Evolutionary conservation across 1,140 invertebrate genomes (phyloP).

Genomic region (Samia ricini): DNA sequence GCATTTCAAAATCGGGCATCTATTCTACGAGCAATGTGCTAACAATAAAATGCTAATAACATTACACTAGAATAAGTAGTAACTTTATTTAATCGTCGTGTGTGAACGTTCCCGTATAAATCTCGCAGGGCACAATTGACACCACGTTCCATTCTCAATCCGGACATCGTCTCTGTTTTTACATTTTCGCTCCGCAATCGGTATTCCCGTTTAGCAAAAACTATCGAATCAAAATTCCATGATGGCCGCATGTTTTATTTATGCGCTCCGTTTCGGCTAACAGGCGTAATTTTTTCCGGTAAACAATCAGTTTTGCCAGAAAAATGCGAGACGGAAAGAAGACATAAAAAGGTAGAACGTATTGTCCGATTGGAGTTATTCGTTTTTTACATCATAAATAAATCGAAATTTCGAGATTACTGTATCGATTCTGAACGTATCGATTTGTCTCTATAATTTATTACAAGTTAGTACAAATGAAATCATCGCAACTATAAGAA

Average conservation of each 20-base stretch:
- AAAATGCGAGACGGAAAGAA: slow-evolving; percentile 72
- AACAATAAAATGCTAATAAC: no score
- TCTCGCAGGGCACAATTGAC: slow-evolving; percentile 37
- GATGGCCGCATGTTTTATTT: slow-evolving; percentile 71
- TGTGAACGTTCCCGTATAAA: slow-evolving; percentile 7
- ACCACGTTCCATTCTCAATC: slow-evolving; percentile 68
- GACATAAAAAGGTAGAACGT: slow-evolving; percentile 61
- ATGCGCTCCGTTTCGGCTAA: slow-evolving; percentile 66
- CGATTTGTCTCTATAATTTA: background rate
- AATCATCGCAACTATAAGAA: no score
- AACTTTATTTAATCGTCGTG: background rate
- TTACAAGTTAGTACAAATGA: no score
- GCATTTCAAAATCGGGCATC: no score
- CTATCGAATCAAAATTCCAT: slow-evolving; percentile 72
- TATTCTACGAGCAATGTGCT: no score
- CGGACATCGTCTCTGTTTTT: slow-evolving; percentile 63
- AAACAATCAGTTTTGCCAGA: slow-evolving; percentile 76
- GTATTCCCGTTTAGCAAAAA: slow-evolving; percentile 55
- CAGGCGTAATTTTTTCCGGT: slow-evolving; percentile 76
- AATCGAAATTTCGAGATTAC: background rate
- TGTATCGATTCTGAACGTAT: background rate
- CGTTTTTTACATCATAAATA: slow-evolving; percentile 50
- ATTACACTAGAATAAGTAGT: background rate
- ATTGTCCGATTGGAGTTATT: slow-evolving; percentile 49
- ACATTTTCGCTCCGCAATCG: slow-evolving; percentile 43